Evolutionary conservation across 2,113 vertebrate genomes (phyloP), one percentile per base, ranked within the genome.

Genomic region (Hemibates koningsi): DNA sequence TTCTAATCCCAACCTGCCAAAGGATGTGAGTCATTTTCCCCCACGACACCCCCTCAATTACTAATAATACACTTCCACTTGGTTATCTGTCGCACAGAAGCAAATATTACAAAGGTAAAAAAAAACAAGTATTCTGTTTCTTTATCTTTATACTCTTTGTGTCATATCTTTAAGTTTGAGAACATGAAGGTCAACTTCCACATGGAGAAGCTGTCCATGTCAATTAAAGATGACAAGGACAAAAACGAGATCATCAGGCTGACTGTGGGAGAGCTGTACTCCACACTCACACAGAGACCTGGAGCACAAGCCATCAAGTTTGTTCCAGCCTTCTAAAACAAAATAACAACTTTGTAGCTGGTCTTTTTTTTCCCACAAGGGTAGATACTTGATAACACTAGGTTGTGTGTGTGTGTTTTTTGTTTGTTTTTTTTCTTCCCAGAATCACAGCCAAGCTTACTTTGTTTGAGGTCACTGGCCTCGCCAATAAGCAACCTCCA

Each of bases 291-390:
- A 2, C 98, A 99, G 85, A 97, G 98, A 90, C 96, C 98, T 36
- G 98, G 98, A 90, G 99, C 98, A 86, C 98, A 99, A 96, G 98
- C 99, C 92, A 93, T 99, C 90, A 98, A 97, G 98, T 99, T 92
- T 86, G 96, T 88, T 41, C 6, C 68, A 54, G 7, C 5, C 36
- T 10, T 21, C 17, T 85, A 76, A 76, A 32, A 29, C n/a, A 50
- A 50, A 76, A 76, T 50, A 76, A 76, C 9, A 76, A 19, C 43
- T 7, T 76, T 48, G 71, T 76, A 48, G 41, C 71, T 76, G 71
- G 24, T 48, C 24, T 48, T 76, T 71, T 43, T 76, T 88, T 10
- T 5, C 9, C 9, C 43, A 48, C 43, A 50, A 48, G 14, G 21
- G 68, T 59, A 2, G 66, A 56, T 81, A 24, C 34, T 41, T 41